Conservation (phyloP, 2,797 vertebrate species). For the Poeciliopsis presidionis region DNA sequence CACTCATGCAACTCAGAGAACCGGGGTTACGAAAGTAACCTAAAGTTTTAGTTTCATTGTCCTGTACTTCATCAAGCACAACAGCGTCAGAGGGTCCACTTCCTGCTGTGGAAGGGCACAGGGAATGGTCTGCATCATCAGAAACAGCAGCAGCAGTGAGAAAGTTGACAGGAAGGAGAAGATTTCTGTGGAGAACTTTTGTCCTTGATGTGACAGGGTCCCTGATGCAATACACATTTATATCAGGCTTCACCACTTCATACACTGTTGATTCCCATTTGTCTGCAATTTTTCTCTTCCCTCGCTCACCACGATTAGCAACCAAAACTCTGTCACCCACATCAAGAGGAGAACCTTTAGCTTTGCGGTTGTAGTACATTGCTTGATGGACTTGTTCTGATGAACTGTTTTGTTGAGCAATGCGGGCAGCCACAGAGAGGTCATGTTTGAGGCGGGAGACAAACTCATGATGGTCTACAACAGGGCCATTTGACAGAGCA, state of each 20-base stretch:
- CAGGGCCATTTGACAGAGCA: too few relatives aligned
- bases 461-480: too few relatives aligned
- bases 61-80: constrained; percentile 1
- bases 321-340: background rate
- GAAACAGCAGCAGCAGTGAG: background rate
- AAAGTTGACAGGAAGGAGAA: background rate
- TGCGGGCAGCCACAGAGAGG: too few relatives aligned
- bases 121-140: background rate
- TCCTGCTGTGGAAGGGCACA: background rate
- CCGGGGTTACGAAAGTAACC: too few relatives aligned
- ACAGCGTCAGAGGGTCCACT: constrained; percentile 1
- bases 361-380: background rate
- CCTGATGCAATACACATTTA: background rate
- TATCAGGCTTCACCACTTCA: background rate
- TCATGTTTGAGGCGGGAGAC: too few relatives aligned
- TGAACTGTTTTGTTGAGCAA: too few relatives aligned
- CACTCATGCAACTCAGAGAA: too few relatives aligned
- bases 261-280: background rate
- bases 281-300: constrained; percentile 1
- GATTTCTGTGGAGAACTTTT: constrained; percentile 2
- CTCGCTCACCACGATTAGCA: background rate
- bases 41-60: background rate
- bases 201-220: background rate
- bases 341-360: background rate
- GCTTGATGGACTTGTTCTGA: background rate